phyloP scores from a whole-genome alignment of 2,888 invertebrate genomes.

The Mythimna pallens region DNA sequence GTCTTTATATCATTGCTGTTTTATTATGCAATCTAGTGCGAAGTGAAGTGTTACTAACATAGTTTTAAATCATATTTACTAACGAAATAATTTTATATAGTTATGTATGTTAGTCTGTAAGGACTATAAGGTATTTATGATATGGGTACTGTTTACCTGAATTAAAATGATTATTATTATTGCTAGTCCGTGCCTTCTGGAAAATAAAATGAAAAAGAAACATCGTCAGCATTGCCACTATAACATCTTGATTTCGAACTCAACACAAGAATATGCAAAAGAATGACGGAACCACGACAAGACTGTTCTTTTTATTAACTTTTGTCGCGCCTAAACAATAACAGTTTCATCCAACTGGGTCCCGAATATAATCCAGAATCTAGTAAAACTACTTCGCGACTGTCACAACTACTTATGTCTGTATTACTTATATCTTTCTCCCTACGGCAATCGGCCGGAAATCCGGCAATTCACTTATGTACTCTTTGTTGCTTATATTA shows the following conservation, averaged over 20 bases:
- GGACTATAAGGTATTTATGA: too few species aligned
- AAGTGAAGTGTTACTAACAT: too few species aligned
- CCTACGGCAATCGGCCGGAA: conserved; percentile 2
- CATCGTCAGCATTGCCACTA: too few species aligned
- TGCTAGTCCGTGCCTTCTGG: too few species aligned
- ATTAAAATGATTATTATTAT: too few species aligned
- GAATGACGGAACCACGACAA: not conserved
- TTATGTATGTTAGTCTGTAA: too few species aligned
- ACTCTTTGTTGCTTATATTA: conserved; percentile 12
- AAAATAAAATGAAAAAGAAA: too few species aligned
- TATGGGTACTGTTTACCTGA: too few species aligned
- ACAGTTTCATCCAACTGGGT: not conserved
- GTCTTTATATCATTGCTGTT: too few species aligned
- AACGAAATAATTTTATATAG: too few species aligned
- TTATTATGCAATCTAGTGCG: too few species aligned
- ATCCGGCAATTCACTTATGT: conserved; percentile 27
- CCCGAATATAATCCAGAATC: conserved; percentile 30
- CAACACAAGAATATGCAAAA: conserved; percentile 4
- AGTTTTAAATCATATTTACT: too few species aligned
- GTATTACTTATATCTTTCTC: conserved; percentile 24
- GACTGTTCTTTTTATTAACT: conserved; percentile 14
- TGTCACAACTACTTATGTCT: conserved; percentile 30
- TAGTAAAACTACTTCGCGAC: conserved; percentile 15
- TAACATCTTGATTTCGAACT: not conserved
- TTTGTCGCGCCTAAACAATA: conserved; percentile 13